phyloP scores from a whole-genome alignment of 2,113 vertebrate species.

The Pteruthius melanotis region DNA sequence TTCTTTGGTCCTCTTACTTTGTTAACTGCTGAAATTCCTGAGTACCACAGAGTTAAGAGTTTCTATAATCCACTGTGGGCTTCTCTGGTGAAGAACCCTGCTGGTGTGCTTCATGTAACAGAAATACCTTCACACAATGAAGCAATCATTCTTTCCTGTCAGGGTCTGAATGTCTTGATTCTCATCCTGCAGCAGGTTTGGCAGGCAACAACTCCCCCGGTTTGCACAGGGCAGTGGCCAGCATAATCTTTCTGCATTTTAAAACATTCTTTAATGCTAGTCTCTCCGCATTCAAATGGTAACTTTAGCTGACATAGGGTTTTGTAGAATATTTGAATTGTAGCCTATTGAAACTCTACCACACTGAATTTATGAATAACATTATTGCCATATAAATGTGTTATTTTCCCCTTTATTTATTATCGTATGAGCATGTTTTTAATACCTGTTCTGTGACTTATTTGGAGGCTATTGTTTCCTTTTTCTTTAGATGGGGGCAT shows the following conservation, averaged over 20 bases:
- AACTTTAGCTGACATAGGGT: constrained; percentile 46
- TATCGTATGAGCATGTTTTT: not conserved
- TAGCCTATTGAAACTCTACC: constrained; percentile 37
- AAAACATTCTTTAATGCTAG: constrained; percentile 49
- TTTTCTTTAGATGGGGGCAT: not conserved
- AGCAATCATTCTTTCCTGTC: constrained; percentile 49
- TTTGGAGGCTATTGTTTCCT: not conserved
- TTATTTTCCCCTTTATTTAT: constrained; percentile 37
- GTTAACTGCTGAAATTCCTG: constrained; percentile 54
- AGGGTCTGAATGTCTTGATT: constrained; percentile 49
- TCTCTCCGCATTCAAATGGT: constrained; percentile 14
- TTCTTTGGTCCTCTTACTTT: constrained; percentile 35
- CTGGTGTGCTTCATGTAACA: constrained; percentile 40
- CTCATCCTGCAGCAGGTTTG: constrained; percentile 47
- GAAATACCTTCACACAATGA: constrained; percentile 52
- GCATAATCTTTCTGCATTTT: constrained; percentile 48
- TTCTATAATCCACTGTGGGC: constrained; percentile 23
- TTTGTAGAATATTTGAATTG: constrained; percentile 54
- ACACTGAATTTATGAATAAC: constrained; percentile 22
- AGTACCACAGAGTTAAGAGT: constrained; percentile 36
- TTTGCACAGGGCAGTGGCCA: constrained; percentile 42
- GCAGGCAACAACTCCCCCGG: constrained; percentile 30
- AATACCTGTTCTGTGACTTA: not conserved
- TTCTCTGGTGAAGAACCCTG: constrained; percentile 46
- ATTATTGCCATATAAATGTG: constrained; percentile 24